Evolutionary conservation across 37 sponge, comb jelly and placozoan species (phyloP).

Genomic region (Trichoplax adhaerens): DNA sequence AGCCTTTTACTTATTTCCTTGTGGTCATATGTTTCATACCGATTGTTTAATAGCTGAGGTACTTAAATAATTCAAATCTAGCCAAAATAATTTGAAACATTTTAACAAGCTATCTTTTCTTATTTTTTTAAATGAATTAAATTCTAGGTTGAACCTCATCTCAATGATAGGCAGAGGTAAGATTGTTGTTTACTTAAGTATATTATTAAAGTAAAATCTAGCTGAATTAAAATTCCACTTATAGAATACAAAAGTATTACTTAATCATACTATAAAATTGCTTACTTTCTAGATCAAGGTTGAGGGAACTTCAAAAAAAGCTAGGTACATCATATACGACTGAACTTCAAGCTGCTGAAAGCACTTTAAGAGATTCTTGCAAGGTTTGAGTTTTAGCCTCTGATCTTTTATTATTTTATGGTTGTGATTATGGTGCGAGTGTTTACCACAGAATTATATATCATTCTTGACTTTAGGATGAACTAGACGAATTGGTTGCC

Average conservation of each 20-base stretch:
- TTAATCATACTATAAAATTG: no score
- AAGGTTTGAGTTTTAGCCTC: neutral
- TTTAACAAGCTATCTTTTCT: constrained; percentile 7
- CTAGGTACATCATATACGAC: no score
- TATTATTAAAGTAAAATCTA: no score
- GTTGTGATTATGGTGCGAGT: no score
- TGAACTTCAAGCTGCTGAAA: neutral
- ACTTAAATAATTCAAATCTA: neutral
- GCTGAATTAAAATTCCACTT: no score
- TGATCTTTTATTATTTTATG: no score
- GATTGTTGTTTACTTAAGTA: neutral
- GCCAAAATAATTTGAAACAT: constrained; percentile 5
- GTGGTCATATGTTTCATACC: constrained; percentile 77
- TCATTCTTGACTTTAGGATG: constrained; percentile 15
- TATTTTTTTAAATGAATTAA: constrained; percentile 13
- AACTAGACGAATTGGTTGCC: constrained; percentile 65
- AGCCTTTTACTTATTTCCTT: constrained; percentile 90
- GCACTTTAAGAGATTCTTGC: neutral
- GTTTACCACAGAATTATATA: neutral
- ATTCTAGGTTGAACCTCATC: constrained; percentile 5
- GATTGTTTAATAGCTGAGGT: constrained; percentile 57
- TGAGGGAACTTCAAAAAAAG: no score
- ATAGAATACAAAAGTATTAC: no score
- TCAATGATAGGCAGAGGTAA: constrained; percentile 15
- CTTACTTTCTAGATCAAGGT: no score